Percentiles rank a stretch among this genome's conserved stretches.
Conservation (phyloP, 2,888 invertebrate species). For the Heliconius sara region DNA sequence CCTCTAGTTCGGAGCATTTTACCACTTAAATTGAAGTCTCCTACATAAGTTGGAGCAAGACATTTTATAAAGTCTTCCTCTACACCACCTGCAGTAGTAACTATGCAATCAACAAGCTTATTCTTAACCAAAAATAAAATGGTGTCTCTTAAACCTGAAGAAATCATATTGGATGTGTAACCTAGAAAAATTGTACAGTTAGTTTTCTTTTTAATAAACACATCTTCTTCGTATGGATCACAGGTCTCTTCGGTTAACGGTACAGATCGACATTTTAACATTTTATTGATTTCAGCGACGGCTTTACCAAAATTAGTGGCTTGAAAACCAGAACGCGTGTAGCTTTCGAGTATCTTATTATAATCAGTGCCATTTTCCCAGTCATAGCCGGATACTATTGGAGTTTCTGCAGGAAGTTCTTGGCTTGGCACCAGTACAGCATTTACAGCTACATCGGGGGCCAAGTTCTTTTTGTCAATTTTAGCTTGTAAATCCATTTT, state of each 20-base stretch:
- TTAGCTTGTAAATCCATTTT: slow-evolving; percentile 63
- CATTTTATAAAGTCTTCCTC: slow-evolving; percentile 99
- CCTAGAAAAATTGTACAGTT: slow-evolving; percentile 98
- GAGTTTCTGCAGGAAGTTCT: slow-evolving; percentile 86
- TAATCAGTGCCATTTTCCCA: slow-evolving; percentile 96
- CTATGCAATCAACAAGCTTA: slow-evolving; percentile 95
- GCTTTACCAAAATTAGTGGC: slow-evolving; percentile 97
- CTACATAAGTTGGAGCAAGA: slow-evolving; percentile 96
- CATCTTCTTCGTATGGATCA: slow-evolving; percentile 89
- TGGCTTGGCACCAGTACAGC: slow-evolving; percentile 89
- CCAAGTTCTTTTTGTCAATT: slow-evolving; percentile 61
- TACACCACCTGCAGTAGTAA: slow-evolving; percentile 98
- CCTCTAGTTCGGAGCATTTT: slow-evolving; percentile 91
- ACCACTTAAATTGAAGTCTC: slow-evolving; percentile 94
- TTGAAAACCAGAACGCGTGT: slow-evolving; percentile 95
- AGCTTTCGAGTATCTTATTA: slow-evolving; percentile 91
- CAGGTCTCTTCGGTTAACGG: slow-evolving; percentile 87
- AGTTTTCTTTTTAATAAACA: slow-evolving; percentile 89
- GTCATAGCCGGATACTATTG: slow-evolving; percentile 93
- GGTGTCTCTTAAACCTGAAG: slow-evolving; percentile 96
- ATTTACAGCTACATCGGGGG: slow-evolving; percentile 84
- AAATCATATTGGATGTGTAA: slow-evolving; percentile 98
- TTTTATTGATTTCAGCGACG: slow-evolving; percentile 95
- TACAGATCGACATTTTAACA: slow-evolving; percentile 90
- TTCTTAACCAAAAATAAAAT: slow-evolving; percentile 88